These are phyloP conservation scores for Sebastolobus altivelis DNA, from an alignment of 2,797 vertebrate genomes.

Conservation along the genomic window DNA sequence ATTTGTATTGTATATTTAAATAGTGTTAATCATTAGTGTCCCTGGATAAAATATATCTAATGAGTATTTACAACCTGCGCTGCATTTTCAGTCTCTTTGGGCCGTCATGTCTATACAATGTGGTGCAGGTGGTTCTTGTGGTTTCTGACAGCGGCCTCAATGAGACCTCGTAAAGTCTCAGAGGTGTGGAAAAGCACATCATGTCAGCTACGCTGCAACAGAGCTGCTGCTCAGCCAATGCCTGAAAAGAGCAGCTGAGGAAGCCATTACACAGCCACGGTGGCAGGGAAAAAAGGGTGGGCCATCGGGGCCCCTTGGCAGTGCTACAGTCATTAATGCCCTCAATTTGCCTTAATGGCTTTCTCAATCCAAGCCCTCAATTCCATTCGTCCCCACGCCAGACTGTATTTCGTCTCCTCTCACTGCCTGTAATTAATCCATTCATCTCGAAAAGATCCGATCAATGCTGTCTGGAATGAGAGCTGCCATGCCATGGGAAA, in stretches of 20 bases:
- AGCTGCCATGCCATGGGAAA: conserved; percentile 63
- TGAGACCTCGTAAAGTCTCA: conserved; percentile 54
- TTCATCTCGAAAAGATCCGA: conserved; percentile 86
- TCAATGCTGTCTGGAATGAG: conserved; percentile 81
- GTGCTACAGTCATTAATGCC: conserved; percentile 87
- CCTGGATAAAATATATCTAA: conserved; percentile 6
- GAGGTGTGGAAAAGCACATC: conserved; percentile 63
- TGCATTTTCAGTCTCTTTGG: conserved; percentile 10
- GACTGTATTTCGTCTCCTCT: conserved; percentile 80
- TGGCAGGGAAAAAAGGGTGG: conserved; percentile 75
- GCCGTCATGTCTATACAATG: neutral
- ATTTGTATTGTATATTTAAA: neutral
- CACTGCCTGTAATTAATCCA: conserved; percentile 88
- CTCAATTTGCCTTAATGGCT: conserved; percentile 88
- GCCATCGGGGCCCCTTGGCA: conserved; percentile 73
- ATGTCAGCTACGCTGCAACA: conserved; percentile 44
- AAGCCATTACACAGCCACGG: conserved; percentile 70
- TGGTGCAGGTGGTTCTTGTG: conserved; percentile 55
- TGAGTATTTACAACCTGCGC: conserved; percentile 12
- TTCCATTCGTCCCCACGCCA: conserved; percentile 75
- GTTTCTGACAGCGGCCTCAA: conserved; percentile 49
- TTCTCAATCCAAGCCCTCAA: conserved; percentile 79
- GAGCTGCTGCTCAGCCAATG: conserved; percentile 44
- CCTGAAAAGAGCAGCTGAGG: conserved; percentile 67
- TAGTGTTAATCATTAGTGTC: conserved; percentile 16